Conservation (phyloP, 35 echinoderm and acorn worm genomes). For the Patiria miniata region DNA sequence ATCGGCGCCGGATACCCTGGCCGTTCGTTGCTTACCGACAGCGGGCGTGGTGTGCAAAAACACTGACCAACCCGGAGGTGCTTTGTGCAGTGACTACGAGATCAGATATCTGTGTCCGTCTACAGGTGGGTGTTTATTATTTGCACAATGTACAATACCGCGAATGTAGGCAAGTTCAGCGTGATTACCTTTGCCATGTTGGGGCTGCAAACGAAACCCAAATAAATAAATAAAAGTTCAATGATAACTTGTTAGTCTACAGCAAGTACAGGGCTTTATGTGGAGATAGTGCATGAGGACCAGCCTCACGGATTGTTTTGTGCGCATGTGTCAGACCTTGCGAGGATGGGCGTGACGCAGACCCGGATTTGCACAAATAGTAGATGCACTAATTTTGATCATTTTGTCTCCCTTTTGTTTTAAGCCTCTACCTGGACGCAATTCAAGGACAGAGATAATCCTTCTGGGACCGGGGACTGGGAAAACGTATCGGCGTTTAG, state of each 20-base stretch:
- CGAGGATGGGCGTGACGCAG: neutral
- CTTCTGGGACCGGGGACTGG: neutral
- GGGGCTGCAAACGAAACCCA: no score
- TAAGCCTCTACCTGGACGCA: neutral
- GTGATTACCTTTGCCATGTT: neutral
- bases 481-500: neutral
- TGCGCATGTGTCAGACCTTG: neutral
- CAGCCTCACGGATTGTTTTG: no score
- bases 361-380: neutral
- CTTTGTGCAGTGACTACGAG: neutral
- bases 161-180: neutral
- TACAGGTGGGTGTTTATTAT: constrained; percentile 1
- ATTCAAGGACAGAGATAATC: neutral
- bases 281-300: no score
- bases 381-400: neutral
- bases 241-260: no score
- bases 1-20: neutral
- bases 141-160: neutral
- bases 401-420: neutral
- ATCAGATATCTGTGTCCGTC: neutral
- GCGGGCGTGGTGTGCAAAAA: neutral
- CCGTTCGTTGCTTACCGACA: constrained; percentile 3
- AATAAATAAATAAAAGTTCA: no score
- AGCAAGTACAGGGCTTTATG: no score
- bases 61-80: neutral